Conservation (phyloP, 2,888 invertebrate genomes). For the Drosophila diplacantha region DNA sequence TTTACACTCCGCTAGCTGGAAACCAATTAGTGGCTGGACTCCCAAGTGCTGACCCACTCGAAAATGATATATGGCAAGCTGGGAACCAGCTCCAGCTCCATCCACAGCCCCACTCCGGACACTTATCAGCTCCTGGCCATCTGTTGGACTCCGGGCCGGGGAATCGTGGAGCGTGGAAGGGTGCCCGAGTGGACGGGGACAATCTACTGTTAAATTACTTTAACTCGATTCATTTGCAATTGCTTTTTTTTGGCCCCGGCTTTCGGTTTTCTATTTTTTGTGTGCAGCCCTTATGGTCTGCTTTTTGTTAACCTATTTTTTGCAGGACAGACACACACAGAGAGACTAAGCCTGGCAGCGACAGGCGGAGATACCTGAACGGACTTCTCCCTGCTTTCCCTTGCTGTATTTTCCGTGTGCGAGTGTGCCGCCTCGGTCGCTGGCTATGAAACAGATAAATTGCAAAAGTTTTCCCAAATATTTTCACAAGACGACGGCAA, state of each 20-base stretch:
- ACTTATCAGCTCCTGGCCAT: slow-evolving; percentile 52
- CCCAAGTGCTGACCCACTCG: slow-evolving; percentile 33
- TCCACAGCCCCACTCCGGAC: slow-evolving; percentile 13
- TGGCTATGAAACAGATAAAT: slow-evolving; percentile 70
- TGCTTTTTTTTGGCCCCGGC: slow-evolving; percentile 34
- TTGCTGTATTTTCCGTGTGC: not conserved
- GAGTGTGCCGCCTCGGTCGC: slow-evolving; percentile 40
- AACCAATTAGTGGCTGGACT: slow-evolving; percentile 32
- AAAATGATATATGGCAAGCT: slow-evolving; percentile 33
- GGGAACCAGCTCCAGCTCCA: not conserved
- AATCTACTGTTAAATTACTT: slow-evolving; percentile 63
- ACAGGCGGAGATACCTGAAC: slow-evolving; percentile 59
- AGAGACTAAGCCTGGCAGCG: slow-evolving; percentile 49
- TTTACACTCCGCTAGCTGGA: slow-evolving; percentile 8
- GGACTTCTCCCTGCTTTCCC: slow-evolving; percentile 7
- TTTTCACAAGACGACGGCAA: slow-evolving; percentile 63
- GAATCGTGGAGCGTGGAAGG: not conserved
- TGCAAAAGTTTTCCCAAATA: slow-evolving; percentile 70
- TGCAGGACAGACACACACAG: not conserved
- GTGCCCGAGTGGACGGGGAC: slow-evolving; percentile 14
- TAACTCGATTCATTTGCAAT: slow-evolving; percentile 67
- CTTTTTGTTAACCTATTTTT: slow-evolving; percentile 11
- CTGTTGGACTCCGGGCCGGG: slow-evolving; percentile 33
- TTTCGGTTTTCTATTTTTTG: slow-evolving; percentile 15
- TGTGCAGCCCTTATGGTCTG: slow-evolving; percentile 9